phyloP scores from a whole-genome alignment of 2,888 invertebrate genomes.

The Drosophila borborema region DNA sequence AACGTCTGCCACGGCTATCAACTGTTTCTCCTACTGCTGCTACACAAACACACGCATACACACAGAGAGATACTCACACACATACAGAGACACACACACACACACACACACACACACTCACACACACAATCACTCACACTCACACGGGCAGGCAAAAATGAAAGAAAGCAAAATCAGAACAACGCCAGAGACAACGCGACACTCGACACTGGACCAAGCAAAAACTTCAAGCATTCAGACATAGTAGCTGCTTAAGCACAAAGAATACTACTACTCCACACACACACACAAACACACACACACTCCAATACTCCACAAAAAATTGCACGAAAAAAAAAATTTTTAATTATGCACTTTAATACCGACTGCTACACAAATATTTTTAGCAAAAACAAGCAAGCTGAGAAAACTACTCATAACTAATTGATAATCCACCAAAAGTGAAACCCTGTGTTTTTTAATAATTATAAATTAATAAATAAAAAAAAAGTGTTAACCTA shows the following conservation, averaged over 20 bases:
- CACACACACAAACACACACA: not conserved
- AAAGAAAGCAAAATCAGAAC: slow-evolving; percentile 67
- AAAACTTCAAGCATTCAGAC: slow-evolving; percentile 23
- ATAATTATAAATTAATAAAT: slow-evolving; percentile 27
- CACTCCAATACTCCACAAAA: not conserved
- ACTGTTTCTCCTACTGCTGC: slow-evolving; percentile 39
- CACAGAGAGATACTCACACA: slow-evolving; percentile 21
- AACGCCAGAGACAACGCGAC: slow-evolving; percentile 36
- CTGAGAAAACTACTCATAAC: slow-evolving; percentile 5
- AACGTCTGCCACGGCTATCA: slow-evolving; percentile 46
- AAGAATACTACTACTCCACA: slow-evolving; percentile 28
- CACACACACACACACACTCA: slow-evolving; percentile 6
- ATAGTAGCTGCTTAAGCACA: slow-evolving; percentile 15
- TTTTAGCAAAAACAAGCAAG: slow-evolving; percentile 17
- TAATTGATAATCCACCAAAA: slow-evolving; percentile 41
- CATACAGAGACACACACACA: not conserved
- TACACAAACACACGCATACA: slow-evolving; percentile 22
- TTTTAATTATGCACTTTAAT: slow-evolving; percentile 29
- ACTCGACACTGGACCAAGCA: slow-evolving; percentile 61
- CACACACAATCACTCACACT: slow-evolving; percentile 4
- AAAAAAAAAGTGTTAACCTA: slow-evolving; percentile 43
- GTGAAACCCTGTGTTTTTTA: slow-evolving; percentile 65
- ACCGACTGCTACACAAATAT: slow-evolving; percentile 45
- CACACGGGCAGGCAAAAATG: slow-evolving; percentile 47
- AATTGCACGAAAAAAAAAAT: slow-evolving; percentile 35